A percentile compares a stretch with the other conserved stretches of the same genome.
Conservation (phyloP, 35 echinoderm and acorn worm genomes). For the Amphiura filiformis region DNA sequence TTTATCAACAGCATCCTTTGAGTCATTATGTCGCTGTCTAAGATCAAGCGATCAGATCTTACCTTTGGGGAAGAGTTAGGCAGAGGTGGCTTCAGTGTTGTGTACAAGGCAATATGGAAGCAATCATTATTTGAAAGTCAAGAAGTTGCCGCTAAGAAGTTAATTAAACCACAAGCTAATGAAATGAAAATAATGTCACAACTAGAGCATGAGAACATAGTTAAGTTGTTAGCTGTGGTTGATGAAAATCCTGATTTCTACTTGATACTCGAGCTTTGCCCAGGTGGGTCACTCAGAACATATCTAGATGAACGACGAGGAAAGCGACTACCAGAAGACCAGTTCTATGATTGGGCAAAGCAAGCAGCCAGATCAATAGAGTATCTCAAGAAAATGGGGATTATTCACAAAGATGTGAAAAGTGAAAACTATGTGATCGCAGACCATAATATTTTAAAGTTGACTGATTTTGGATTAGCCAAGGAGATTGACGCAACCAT, state of each 20-base stretch:
- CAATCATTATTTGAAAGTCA: not conserved
- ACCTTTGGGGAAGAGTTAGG: not conserved
- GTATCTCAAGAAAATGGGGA: not conserved
- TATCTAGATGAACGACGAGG: not conserved
- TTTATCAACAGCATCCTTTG: no score
- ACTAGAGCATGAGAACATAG: not conserved
- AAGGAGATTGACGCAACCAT: not conserved
- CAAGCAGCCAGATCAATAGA: not conserved
- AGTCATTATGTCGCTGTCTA: not conserved
- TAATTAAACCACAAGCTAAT: not conserved
- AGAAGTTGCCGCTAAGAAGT: not conserved
- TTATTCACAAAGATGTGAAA: not conserved
- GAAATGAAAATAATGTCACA: not conserved
- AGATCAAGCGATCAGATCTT: not conserved
- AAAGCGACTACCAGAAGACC: not conserved
- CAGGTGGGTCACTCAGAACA: not conserved
- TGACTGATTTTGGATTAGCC: not conserved
- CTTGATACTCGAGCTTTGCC: not conserved
- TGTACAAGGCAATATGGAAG: not conserved
- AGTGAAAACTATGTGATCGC: not conserved
- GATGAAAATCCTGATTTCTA: constrained; percentile 4
- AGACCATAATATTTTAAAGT: not conserved
- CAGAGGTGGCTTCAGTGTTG: not conserved
- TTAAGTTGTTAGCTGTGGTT: not conserved
- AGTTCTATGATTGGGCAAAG: not conserved